These are phyloP conservation scores for Ischnura elegans DNA, from an alignment of 2,888 invertebrate species.

Conservation along the genomic window DNA sequence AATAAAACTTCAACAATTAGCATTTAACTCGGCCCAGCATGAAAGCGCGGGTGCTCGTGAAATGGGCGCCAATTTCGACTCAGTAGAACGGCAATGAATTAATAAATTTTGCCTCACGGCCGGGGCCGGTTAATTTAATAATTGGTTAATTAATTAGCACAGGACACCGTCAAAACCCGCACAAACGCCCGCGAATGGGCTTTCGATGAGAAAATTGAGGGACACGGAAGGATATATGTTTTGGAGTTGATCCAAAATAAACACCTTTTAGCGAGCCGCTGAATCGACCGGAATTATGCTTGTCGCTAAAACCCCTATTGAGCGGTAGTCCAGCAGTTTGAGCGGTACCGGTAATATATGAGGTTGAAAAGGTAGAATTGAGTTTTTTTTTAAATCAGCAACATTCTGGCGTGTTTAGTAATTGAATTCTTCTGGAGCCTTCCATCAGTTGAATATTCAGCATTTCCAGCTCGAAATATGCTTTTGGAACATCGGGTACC, in stretches of 20 bases:
- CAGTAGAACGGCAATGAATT: background rate
- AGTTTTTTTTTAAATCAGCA: no score
- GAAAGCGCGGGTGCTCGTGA: background rate
- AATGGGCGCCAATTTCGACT: background rate
- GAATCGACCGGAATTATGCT: background rate
- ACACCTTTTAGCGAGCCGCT: background rate
- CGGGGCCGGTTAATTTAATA: conserved; percentile 13
- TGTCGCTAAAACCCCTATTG: no score
- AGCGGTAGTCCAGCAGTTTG: no score
- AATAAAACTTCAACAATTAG: conserved; percentile 26
- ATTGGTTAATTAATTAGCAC: conserved; percentile 10
- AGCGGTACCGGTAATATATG: no score
- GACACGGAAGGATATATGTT: no score
- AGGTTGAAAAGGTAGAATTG: no score
- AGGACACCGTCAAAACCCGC: background rate
- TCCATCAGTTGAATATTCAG: no score
- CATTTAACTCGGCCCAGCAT: conserved; percentile 8
- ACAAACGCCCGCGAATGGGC: background rate
- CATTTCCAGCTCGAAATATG: no score
- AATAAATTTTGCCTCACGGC: background rate
- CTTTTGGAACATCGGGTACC: no score
- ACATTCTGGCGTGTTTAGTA: no score
- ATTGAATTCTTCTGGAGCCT: no score
- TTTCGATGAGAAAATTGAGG: background rate
- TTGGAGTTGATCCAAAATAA: background rate